These are phyloP conservation scores for Coremacera marginata DNA, from an alignment of 2,888 invertebrate species.

Conservation along the genomic window DNA sequence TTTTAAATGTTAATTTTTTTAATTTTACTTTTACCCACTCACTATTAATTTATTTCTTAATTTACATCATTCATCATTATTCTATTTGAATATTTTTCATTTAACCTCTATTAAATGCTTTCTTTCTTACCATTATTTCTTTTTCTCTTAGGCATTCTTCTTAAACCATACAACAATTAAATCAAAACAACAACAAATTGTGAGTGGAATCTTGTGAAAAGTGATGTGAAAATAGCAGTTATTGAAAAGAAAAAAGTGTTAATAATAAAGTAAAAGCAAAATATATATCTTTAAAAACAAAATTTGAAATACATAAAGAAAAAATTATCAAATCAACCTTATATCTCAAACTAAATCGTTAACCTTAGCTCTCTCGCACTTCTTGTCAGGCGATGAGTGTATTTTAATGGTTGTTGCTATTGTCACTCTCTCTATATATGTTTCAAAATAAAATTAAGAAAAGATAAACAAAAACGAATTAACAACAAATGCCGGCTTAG, in stretches of 20 bases:
- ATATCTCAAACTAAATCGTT: too few relatives aligned
- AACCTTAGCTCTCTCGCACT: not conserved
- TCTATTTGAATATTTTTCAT: not conserved
- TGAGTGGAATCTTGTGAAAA: not conserved
- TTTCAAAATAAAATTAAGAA: conserved; percentile 10
- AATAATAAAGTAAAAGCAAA: not conserved
- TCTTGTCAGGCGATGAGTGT: not conserved
- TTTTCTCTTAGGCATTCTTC: not conserved
- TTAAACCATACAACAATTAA: conserved; percentile 7
- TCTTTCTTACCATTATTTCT: not conserved
- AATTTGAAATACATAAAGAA: not conserved
- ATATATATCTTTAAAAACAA: conserved; percentile 19
- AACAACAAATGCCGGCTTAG: conserved; percentile 11
- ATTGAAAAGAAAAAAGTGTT: too few relatives aligned
- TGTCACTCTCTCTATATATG: conserved; percentile 1
- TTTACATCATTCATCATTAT: not conserved
- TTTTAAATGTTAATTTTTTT: too few relatives aligned
- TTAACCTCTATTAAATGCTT: not conserved
- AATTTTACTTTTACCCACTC: too few relatives aligned
- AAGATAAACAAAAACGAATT: conserved; percentile 21
- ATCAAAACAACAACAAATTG: not conserved
- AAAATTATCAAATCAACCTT: not conserved
- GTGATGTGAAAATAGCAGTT: not conserved
- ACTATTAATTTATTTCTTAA: too few relatives aligned
- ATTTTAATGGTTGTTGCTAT: conserved; percentile 1